Base-by-base conservation (phyloP, 92 coral and sea anemone species). In the Epizoanthus stellaris region DNA sequence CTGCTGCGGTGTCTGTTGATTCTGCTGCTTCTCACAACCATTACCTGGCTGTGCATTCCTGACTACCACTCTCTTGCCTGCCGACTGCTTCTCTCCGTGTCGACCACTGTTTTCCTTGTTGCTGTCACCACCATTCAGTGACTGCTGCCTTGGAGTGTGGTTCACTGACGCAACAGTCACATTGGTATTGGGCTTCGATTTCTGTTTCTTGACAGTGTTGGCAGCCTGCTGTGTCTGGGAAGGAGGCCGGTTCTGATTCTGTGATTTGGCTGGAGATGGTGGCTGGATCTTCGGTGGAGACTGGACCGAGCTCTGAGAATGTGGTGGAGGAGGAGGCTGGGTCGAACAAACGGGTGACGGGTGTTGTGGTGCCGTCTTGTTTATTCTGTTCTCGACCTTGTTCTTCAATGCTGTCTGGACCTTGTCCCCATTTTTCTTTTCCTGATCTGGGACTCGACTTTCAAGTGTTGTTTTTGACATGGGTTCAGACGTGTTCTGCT, bases 71-170 rank as follows among this genome's bases (percentile, higher is more conserved):
- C 43, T 45, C 70, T 20, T 63, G 57, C 83, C 25, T 5, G 40
- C 72, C 19, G 42, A 19, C 23, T 63, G 71, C 16, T 79, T 58
- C 71, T 79, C 83, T 45, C 42, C n/a, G 10, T 70, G 71, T 21
- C 65, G 83, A 14, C 83, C 83, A 43, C 72, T 58, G 49, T 79
- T 79, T 30, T 79, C 83, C 20, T 62, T 79, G 36, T 63, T 79
- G 58, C 83, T 79, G 47, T 79, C 83, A 4, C 71, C 21, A 40
- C 19, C 39, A 38, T 61, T 62, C 42, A 38, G 13, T 21, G 72
- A 19, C 71, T n/a, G 83, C 17, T 79, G 67, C 71, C 23, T 79
- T 3, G 59, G 20, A 40, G 43, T 6, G 10, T 40, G 40, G 83
- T 79, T 63, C 19, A 63, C 43, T 23, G 83, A 62, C 15, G 43